These are phyloP conservation scores for Chionodraco myersi DNA, from an alignment of 2,113 vertebrate species.

Conservation along the genomic window DNA sequence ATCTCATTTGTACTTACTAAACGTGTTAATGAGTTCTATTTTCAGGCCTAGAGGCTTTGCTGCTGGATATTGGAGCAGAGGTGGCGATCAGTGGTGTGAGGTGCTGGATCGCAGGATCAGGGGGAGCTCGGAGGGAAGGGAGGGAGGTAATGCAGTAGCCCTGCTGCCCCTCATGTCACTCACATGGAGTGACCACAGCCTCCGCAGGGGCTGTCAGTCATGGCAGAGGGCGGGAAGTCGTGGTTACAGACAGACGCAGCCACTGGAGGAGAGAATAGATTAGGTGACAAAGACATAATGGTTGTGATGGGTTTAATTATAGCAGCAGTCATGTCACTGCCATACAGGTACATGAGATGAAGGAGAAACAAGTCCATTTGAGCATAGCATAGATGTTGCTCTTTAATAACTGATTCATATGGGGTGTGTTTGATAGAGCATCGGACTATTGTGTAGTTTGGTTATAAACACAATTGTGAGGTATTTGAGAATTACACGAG, in stretches of 20 bases:
- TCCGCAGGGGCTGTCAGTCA: constrained; percentile 82
- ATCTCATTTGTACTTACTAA: constrained; percentile 88
- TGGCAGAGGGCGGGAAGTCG: constrained; percentile 68
- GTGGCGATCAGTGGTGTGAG: constrained; percentile 73
- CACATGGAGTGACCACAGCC: constrained; percentile 74
- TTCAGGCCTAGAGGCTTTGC: constrained; percentile 76
- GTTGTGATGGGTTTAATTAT: constrained; percentile 77
- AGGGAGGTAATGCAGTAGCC: constrained; percentile 68
- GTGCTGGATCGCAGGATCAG: constrained; percentile 73
- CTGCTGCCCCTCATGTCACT: constrained; percentile 68
- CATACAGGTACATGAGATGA: constrained; percentile 65
- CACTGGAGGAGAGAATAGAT: constrained; percentile 68
- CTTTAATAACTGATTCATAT: constrained; percentile 21
- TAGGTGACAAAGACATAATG: constrained; percentile 72
- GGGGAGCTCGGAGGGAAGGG: constrained; percentile 39
- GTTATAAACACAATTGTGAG: background rate
- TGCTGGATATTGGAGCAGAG: constrained; percentile 78
- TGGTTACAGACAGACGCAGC: constrained; percentile 68
- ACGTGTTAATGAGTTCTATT: constrained; percentile 90
- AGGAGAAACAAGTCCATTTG: constrained; percentile 43
- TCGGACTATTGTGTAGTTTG: background rate
- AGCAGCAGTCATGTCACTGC: constrained; percentile 63
- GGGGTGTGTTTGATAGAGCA: constrained; percentile 7
- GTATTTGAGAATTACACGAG: constrained; percentile 2
- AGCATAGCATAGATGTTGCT: constrained; percentile 23